A percentile compares a stretch with the other conserved stretches of the same genome.
Evolutionary conservation across 2,113 vertebrate genomes (phyloP).

Genomic region (Paracyprichromis sp.): DNA sequence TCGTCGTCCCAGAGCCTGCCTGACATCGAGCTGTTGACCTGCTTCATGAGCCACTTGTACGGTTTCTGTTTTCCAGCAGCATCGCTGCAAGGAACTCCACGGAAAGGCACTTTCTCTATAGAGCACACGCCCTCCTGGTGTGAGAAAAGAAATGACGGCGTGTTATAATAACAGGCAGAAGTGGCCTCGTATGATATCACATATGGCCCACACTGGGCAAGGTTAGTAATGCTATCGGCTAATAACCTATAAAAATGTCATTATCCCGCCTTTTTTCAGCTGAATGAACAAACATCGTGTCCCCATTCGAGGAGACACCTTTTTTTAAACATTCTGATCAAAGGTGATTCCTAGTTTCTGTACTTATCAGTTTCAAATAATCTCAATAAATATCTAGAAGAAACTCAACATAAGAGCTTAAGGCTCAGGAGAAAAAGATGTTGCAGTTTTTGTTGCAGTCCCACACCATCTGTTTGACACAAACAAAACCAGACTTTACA

Average conservation of each 20-base stretch:
- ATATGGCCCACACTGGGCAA: neutral
- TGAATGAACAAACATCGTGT: neutral
- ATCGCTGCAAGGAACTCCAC: conserved; percentile 89
- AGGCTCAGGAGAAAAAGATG: neutral
- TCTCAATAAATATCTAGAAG: neutral
- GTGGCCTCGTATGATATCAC: neutral
- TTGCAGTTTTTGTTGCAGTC: neutral
- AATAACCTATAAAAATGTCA: neutral
- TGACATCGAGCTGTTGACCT: conserved; percentile 78
- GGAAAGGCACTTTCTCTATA: conserved; percentile 80
- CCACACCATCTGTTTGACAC: neutral
- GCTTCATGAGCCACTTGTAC: conserved; percentile 81
- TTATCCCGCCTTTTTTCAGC: neutral
- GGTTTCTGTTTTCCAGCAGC: conserved; percentile 82
- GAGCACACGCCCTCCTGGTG: conserved; percentile 77
- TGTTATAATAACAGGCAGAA: neutral
- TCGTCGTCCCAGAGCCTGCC: conserved; percentile 80
- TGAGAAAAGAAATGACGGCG: neutral
- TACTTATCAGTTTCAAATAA: neutral
- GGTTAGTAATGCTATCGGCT: neutral
- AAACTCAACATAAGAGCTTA: neutral
- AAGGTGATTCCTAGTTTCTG: neutral
- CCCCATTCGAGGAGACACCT: fast-evolving
- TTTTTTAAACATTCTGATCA: neutral
- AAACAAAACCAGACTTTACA: neutral